These are phyloP conservation scores for Brachirus orientalis DNA, from an alignment of 2,113 vertebrate species.

Conservation along the genomic window DNA sequence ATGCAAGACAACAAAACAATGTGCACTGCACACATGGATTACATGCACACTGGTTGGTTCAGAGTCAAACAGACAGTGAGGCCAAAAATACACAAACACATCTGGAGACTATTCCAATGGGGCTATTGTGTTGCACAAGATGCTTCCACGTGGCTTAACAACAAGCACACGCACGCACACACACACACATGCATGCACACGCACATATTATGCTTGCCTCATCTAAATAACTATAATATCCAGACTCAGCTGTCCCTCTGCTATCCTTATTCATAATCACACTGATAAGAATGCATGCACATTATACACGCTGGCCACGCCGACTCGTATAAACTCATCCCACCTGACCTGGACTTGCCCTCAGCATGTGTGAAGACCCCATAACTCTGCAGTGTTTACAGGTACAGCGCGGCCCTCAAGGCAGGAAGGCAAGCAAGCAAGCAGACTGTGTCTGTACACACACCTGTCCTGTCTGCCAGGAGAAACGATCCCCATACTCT, in stretches of 20 bases:
- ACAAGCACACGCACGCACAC: slow-evolving; percentile 28
- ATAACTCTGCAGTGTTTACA: slow-evolving; percentile 71
- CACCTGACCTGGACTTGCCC: slow-evolving; percentile 66
- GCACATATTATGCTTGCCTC: slow-evolving; percentile 32
- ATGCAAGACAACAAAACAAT: background rate
- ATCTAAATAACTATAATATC: slow-evolving; percentile 50
- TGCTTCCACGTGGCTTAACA: slow-evolving; percentile 69
- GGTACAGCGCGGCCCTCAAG: slow-evolving; percentile 56
- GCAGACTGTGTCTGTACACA: slow-evolving; percentile 59
- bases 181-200: slow-evolving; percentile 15
- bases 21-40: slow-evolving; percentile 27
- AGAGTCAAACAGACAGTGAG: slow-evolving; percentile 41
- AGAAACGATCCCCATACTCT: slow-evolving; percentile 59
- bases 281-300: slow-evolving; percentile 20
- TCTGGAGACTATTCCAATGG: slow-evolving; percentile 70
- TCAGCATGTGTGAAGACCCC: slow-evolving; percentile 51
- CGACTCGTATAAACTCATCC: slow-evolving; percentile 41
- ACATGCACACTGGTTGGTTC: slow-evolving; percentile 27
- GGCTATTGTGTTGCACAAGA: slow-evolving; percentile 64
- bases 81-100: slow-evolving; percentile 73
- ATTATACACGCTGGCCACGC: slow-evolving; percentile 25
- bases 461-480: slow-evolving; percentile 66
- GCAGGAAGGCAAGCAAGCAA: slow-evolving; percentile 31
- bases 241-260: slow-evolving; percentile 8
- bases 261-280: slow-evolving; percentile 7